Evolutionary conservation across 2,113 vertebrate species (phyloP).

Genomic region (Cochlearius cochlearius): DNA sequence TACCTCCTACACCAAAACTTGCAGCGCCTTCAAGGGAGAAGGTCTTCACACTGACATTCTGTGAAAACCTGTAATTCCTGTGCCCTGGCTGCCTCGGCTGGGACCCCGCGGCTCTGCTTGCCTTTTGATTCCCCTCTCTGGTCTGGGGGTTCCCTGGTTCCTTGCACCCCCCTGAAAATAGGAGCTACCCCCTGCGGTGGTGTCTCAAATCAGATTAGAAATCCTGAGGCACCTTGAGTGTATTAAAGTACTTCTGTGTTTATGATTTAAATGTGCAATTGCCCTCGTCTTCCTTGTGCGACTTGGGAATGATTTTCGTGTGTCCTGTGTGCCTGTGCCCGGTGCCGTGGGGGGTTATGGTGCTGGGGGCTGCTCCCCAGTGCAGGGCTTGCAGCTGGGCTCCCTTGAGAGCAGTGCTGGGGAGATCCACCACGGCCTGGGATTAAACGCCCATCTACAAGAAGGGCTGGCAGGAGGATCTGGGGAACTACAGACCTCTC

Average conservation of each 20-base stretch:
- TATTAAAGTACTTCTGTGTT: not conserved
- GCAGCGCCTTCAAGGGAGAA: not conserved
- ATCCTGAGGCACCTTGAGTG: not conserved
- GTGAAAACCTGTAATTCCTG: not conserved
- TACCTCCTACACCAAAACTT: not conserved
- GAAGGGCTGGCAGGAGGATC: too few species aligned
- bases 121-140: not conserved
- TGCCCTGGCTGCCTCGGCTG: not conserved
- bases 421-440: not conserved
- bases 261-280: not conserved
- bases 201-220: not conserved
- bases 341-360: accelerated
- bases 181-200: not conserved
- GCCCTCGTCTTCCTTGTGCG: not conserved
- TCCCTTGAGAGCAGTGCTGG: not conserved
- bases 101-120: not conserved
- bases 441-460: too few species aligned
- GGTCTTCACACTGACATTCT: not conserved
- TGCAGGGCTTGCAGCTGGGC: not conserved
- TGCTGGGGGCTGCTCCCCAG: not conserved
- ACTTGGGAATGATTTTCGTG: not conserved
- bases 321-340: not conserved
- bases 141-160: not conserved
- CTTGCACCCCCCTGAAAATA: not conserved
- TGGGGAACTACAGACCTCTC: too few species aligned